Conservation (phyloP, 2,888 invertebrate genomes). For the Dasypolia templi region DNA sequence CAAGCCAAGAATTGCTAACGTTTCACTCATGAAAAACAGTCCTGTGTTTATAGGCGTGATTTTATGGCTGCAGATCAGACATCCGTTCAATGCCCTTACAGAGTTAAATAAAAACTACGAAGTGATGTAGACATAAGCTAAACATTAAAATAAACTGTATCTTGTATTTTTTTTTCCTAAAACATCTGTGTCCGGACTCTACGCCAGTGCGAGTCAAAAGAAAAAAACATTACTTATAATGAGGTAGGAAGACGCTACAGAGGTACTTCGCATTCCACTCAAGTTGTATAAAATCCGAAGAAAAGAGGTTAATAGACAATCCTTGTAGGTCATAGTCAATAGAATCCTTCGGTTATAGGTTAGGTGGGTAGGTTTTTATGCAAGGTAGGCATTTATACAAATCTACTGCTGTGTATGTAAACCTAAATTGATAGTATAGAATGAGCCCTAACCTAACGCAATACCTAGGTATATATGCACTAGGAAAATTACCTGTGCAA, state of each 20-base stretch:
- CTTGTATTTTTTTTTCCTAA: conserved; percentile 12
- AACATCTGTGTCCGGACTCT: conserved; percentile 7
- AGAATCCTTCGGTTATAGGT: too few relatives aligned
- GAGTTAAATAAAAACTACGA: conserved; percentile 44
- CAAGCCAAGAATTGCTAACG: conserved; percentile 82
- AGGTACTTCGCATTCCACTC: conserved; percentile 18
- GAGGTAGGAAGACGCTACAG: neutral
- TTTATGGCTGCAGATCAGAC: conserved; percentile 63
- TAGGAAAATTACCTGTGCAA: neutral
- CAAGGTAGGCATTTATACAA: too few relatives aligned
- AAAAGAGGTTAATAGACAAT: conserved; percentile 8
- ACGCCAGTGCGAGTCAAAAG: neutral
- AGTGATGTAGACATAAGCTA: conserved; percentile 18
- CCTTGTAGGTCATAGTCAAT: neutral
- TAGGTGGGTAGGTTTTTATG: too few relatives aligned
- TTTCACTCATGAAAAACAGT: conserved; percentile 78
- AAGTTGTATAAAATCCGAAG: conserved; percentile 6
- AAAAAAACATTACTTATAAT: conserved; percentile 21
- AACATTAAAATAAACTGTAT: neutral
- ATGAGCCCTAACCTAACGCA: neutral
- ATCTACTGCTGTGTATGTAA: neutral
- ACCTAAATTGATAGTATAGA: neutral
- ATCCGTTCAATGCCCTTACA: conserved; percentile 67
- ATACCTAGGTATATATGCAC: neutral
- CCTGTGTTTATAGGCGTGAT: conserved; percentile 68